Percentiles rank a stretch among this genome's conserved stretches.
Conservation (phyloP, 2,888 invertebrate species). For the Agonopterix arenella region DNA sequence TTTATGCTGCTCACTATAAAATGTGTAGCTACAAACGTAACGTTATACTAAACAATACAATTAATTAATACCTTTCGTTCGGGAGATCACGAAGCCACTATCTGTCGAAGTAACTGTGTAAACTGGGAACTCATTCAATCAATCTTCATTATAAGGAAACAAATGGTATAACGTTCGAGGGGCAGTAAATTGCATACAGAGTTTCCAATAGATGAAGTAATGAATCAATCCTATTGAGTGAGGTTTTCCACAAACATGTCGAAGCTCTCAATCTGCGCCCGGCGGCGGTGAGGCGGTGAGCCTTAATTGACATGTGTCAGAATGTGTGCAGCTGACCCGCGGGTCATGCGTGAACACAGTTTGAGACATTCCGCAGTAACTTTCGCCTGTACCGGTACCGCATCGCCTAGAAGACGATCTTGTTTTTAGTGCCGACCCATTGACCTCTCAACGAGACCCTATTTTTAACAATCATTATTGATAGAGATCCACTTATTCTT, state of each 20-base stretch:
- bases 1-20: too few species aligned
- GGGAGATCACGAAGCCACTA: neutral
- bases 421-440: constrained; percentile 36
- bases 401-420: constrained; percentile 34
- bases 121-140: constrained; percentile 23
- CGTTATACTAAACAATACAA: too few species aligned
- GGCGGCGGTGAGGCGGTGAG: constrained; percentile 37
- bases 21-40: too few species aligned
- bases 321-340: constrained; percentile 65
- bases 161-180: constrained; percentile 29
- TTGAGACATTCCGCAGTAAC: constrained; percentile 60
- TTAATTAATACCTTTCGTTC: neutral
- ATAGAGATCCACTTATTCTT: neutral
- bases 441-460: constrained; percentile 29
- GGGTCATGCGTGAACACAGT: constrained; percentile 69
- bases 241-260: constrained; percentile 71
- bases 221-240: constrained; percentile 65
- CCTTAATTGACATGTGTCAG: constrained; percentile 76
- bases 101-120: neutral
- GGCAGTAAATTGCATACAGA: constrained; percentile 39
- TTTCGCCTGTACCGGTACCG: constrained; percentile 43
- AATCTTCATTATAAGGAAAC: constrained; percentile 39
- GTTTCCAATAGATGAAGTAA: constrained; percentile 47
- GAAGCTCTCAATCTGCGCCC: constrained; percentile 68
- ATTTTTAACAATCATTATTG: constrained; percentile 11